These are phyloP conservation scores for Chloebia gouldiae DNA, from an alignment of 2,113 vertebrate species.

Conservation along the genomic window DNA sequence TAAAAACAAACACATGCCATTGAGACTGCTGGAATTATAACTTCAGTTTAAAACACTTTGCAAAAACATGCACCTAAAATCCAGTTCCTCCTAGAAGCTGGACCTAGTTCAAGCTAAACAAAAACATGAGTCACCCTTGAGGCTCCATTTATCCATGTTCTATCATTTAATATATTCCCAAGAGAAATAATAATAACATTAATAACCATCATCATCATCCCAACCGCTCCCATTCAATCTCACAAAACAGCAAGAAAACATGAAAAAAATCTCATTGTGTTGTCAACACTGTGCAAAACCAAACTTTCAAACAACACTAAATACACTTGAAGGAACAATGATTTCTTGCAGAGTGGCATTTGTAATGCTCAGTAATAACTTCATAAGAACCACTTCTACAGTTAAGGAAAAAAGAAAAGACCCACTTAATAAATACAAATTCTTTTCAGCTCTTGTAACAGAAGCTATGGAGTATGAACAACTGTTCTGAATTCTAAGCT, in stretches of 20 bases:
- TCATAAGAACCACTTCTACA: neutral
- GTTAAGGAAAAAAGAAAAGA: neutral
- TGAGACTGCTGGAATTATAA: neutral
- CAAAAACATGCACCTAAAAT: conserved; percentile 38
- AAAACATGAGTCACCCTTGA: conserved; percentile 36
- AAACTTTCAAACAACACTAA: neutral
- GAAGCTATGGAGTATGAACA: neutral
- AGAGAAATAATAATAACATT: conserved; percentile 5
- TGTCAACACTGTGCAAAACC: neutral
- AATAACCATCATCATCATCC: neutral
- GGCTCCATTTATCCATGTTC: conserved; percentile 9
- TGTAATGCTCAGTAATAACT: neutral
- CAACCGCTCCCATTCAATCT: neutral
- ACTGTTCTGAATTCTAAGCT: neutral
- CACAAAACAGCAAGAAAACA: neutral
- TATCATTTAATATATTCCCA: conserved; percentile 28
- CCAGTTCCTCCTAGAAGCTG: conserved; percentile 17
- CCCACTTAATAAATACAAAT: neutral
- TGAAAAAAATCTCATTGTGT: neutral
- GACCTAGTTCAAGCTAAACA: conserved; percentile 50
- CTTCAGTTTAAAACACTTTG: neutral
- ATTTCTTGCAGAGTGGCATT: neutral
- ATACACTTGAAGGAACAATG: neutral
- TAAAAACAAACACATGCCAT: conserved; percentile 38
- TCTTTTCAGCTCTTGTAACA: neutral